Percentiles rank a stretch among this genome's conserved stretches.
Evolutionary conservation across 2,113 vertebrate species (phyloP).

Genomic region (Ailuropoda melanoleuca): DNA sequence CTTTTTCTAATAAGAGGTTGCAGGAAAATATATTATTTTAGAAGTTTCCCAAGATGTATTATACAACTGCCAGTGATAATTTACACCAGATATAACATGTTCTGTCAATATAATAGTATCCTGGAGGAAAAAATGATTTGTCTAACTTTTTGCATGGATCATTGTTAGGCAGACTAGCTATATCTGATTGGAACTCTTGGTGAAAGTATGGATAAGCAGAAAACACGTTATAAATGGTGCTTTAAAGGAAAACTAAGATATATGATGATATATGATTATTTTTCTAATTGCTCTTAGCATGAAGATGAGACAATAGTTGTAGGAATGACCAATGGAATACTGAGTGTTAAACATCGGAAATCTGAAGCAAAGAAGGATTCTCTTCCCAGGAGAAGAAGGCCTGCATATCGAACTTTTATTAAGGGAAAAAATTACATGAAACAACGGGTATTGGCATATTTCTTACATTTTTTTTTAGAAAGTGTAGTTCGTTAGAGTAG

Average conservation of each 20-base stretch:
- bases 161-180: neutral
- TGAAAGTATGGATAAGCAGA: neutral
- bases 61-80: neutral
- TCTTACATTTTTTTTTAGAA: neutral
- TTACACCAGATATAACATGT: neutral
- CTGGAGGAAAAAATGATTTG: neutral
- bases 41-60: neutral
- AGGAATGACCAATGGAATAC: slow-evolving; percentile 96
- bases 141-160: neutral
- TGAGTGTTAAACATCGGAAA: slow-evolving; percentile 95
- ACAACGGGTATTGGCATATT: slow-evolving; percentile 87
- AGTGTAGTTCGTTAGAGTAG: slow-evolving; percentile 15
- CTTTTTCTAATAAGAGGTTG: neutral
- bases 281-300: slow-evolving; percentile 86
- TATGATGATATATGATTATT: slow-evolving; percentile 34
- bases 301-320: slow-evolving; percentile 93
- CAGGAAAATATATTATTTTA: neutral
- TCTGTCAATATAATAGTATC: neutral
- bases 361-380: slow-evolving; percentile 86
- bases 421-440: slow-evolving; percentile 94
- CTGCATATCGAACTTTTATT: slow-evolving; percentile 91
- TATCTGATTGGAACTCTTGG: neutral
- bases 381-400: slow-evolving; percentile 81
- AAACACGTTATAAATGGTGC: neutral
- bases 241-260: neutral